These are phyloP conservation scores for Epinotia nisella DNA, from an alignment of 2,888 invertebrate genomes.

Conservation along the genomic window DNA sequence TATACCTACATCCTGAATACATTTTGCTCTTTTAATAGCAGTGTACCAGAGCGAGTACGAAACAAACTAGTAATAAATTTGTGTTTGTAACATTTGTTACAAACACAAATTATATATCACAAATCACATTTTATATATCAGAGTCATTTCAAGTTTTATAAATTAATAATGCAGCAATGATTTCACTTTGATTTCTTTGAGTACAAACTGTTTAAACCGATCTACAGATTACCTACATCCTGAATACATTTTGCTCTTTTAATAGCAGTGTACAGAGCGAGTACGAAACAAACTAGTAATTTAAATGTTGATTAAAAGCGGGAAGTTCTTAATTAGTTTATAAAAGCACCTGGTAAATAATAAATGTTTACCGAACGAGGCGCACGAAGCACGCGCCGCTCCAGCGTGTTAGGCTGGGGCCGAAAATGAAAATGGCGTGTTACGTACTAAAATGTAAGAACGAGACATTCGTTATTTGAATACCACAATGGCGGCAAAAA, in stretches of 20 bases:
- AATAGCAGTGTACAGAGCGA: neutral
- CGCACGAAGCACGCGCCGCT: constrained; percentile 5
- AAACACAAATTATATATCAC: too few species aligned
- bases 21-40: neutral
- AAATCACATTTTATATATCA: too few species aligned
- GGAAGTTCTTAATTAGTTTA: constrained; percentile 42
- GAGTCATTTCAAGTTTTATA: too few species aligned
- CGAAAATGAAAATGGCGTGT: neutral
- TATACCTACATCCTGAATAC: neutral
- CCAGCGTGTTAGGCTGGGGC: constrained; percentile 3
- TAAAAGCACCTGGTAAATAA: constrained; percentile 38
- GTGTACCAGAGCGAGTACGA: neutral
- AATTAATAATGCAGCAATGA: too few species aligned
- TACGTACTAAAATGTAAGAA: neutral
- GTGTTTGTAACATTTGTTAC: too few species aligned
- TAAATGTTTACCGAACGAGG: constrained; percentile 32
- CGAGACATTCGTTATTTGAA: too few species aligned
- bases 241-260: neutral
- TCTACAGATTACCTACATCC: neutral
- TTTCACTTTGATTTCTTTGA: too few species aligned
- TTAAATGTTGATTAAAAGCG: constrained; percentile 39
- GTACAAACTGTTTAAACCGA: too few species aligned
- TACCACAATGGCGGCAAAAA: too few species aligned
- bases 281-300: constrained; percentile 27
- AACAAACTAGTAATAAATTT: neutral